Evolutionary conservation across 2,888 invertebrate species (phyloP).

Genomic region (Cancer borealis): DNA sequence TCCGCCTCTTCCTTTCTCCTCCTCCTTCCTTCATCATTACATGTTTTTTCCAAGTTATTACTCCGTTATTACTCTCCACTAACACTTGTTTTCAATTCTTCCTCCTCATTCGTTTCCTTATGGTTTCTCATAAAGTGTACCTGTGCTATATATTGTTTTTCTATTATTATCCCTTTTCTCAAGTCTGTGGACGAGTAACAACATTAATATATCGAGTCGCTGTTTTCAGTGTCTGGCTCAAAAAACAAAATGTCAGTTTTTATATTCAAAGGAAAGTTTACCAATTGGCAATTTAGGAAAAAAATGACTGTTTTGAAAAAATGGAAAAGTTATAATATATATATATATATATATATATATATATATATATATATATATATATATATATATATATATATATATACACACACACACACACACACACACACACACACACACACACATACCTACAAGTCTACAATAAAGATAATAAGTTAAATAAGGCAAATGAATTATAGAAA

Average conservation of each 20-base stretch:
- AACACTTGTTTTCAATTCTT: background rate
- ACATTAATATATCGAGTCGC: background rate
- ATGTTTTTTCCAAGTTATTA: background rate
- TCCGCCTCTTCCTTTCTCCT: background rate
- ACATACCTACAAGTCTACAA: background rate
- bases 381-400: too few species aligned
- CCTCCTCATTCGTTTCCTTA: background rate
- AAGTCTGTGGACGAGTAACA: background rate
- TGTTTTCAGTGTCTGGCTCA: background rate
- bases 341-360: background rate
- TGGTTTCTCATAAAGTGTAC: background rate
- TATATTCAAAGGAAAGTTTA: background rate
- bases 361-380: too few species aligned
- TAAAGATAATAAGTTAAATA: background rate
- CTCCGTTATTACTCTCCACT: background rate
- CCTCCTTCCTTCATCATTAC: conserved; percentile 15
- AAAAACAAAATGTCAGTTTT: background rate
- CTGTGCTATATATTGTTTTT: background rate
- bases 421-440: too few species aligned
- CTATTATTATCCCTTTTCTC: background rate
- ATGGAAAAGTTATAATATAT: background rate
- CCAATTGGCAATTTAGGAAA: background rate
- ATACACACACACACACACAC: too few species aligned
- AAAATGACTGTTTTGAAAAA: background rate
- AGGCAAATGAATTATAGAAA: background rate